Percentiles rank a stretch among this genome's conserved stretches.
Evolutionary conservation across 2,797 vertebrate genomes (phyloP).

Genomic region (Glyptemys insculpta): DNA sequence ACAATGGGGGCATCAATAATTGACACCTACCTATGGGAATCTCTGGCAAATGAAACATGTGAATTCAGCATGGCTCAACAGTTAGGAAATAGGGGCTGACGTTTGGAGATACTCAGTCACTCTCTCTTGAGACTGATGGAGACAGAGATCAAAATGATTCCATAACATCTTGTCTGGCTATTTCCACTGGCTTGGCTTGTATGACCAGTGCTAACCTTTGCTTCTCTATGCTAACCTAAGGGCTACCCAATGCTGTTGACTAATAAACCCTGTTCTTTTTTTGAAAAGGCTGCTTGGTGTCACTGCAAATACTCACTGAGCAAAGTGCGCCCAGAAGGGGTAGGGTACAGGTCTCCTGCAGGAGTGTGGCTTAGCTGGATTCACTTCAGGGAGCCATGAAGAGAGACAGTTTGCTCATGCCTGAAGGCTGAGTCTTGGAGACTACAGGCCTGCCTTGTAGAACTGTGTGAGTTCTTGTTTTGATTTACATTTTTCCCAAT

Average conservation of each 20-base stretch:
- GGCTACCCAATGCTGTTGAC: neutral
- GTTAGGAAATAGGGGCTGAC: neutral
- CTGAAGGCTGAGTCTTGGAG: neutral
- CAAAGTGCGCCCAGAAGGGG: neutral
- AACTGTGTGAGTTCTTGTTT: neutral
- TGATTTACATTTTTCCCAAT: slow-evolving; percentile 3
- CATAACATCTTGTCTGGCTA: neutral
- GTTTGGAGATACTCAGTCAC: neutral
- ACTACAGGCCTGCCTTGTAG: neutral
- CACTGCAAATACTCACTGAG: neutral
- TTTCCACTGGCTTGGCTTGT: neutral
- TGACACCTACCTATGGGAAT: neutral
- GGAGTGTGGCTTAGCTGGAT: neutral
- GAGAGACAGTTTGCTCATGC: neutral
- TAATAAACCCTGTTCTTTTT: neutral
- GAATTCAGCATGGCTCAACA: neutral
- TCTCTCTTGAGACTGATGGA: neutral
- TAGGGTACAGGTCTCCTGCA: neutral
- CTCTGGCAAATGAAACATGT: neutral
- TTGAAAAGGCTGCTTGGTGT: neutral
- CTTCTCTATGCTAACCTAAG: neutral
- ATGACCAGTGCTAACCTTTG: neutral
- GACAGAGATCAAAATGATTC: neutral
- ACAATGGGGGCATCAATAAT: neutral
- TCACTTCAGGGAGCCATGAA: neutral